These are phyloP conservation scores for Augiades crinisus DNA, from an alignment of 2,888 invertebrate genomes.

Conservation along the genomic window DNA sequence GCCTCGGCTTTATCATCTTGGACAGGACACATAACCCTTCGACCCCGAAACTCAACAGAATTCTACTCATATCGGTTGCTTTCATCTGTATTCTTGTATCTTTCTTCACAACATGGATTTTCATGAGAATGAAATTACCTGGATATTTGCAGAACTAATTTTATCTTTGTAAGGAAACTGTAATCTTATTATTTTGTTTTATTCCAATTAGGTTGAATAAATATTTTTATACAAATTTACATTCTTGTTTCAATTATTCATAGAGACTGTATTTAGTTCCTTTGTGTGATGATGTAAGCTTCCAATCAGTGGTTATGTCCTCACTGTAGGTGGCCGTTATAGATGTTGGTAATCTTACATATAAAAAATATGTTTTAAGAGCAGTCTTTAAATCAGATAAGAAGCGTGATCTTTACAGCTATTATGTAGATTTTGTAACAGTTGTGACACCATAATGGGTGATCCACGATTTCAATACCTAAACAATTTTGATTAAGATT, in stretches of 20 bases:
- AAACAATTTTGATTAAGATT: too few species aligned
- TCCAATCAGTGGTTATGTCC: too few species aligned
- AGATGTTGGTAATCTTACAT: too few species aligned
- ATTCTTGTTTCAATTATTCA: slow-evolving; percentile 9
- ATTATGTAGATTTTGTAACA: too few species aligned
- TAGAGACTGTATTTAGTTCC: too few species aligned
- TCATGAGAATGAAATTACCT: slow-evolving; percentile 99
- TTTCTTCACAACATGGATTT: slow-evolving; percentile 97
- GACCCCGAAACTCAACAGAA: slow-evolving; percentile 93
- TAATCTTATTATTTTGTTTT: slow-evolving; percentile 28
- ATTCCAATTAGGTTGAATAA: slow-evolving; percentile 50
- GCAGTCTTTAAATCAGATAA: too few species aligned
- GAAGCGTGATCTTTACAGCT: too few species aligned
- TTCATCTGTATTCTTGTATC: slow-evolving; percentile 96
- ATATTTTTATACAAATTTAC: slow-evolving; percentile 46
- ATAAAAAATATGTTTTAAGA: too few species aligned
- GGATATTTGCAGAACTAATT: slow-evolving; percentile 86
- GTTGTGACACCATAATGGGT: too few species aligned
- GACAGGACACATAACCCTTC: slow-evolving; percentile 96
- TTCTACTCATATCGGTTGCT: slow-evolving; percentile 94
- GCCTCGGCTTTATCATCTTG: slow-evolving; percentile 96
- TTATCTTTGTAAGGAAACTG: slow-evolving; percentile 7
- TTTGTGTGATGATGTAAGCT: too few species aligned
- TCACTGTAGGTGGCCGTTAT: too few species aligned
- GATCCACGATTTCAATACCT: too few species aligned